Base-by-base conservation (phyloP, 2,113 vertebrate genomes). In the Macroglossus sobrinus region DNA sequence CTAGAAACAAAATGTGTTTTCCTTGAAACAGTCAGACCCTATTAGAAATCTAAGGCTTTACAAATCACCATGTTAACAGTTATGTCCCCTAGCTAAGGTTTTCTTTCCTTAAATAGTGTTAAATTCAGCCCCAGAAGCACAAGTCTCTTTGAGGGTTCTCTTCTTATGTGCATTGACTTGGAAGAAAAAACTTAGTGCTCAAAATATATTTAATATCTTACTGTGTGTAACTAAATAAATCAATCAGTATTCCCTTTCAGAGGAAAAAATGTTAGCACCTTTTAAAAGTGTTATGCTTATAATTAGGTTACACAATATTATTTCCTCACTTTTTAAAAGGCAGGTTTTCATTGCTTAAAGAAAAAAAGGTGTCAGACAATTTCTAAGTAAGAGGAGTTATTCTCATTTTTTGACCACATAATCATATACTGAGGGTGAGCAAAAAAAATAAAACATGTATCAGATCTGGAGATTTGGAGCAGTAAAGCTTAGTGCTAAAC, bases 101-200 rank as follows among this genome's bases (percentile, higher is more conserved):
- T 98, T 93, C 97, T 97, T 98, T 98, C 98, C 97, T 98, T 98
- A 98, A 98, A 98, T 98, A 98, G 98, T 98, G 98, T 98, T 98
- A 98, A 98, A 98, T 98, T 98, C 97, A 98, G 98, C 97, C 97
- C 98, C 98, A 98, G 98, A 97, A 98, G 98, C 97, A 95, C 97
- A 97, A 97, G 97, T 98, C 97, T 97, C 93, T 97, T 97, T 95
- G 90, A 95, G 96, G 97, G 95, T 98, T 98, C 96, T 98, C 95
- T 97, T 98, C 91, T 94, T 97, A 13, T 96, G 96, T 94, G 97
- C 96, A 98, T 80, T 97, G 97, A 98, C 94, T 98, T 98, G 98
- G 98, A 98, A 98, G 94, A 95, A 96, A 97, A 97, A 98, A 91
- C 95, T 90, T 91, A 97, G 92, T 95, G 97, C 94, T 97, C 55